phyloP scores from a whole-genome alignment of 1,140 invertebrate species.

The Rhagoletis zephyria region DNA sequence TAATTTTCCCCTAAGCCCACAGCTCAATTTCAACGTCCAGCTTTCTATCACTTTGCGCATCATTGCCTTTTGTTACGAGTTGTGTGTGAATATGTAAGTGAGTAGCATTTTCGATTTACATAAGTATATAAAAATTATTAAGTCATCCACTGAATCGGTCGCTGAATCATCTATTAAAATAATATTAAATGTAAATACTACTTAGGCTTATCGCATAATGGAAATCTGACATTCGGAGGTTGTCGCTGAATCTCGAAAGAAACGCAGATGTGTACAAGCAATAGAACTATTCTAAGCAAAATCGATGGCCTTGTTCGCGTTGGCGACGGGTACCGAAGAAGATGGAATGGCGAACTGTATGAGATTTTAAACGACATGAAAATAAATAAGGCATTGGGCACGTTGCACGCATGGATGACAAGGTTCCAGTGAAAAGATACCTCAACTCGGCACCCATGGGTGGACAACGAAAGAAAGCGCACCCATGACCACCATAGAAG shows the following conservation, averaged over 20 bases:
- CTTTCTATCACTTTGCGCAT: background rate
- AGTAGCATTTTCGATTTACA: background rate
- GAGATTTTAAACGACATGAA: too few relatives aligned
- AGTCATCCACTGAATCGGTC: conserved; percentile 1
- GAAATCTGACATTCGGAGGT: background rate
- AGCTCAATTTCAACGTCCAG: background rate
- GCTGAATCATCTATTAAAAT: conserved; percentile 19
- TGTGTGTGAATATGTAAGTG: background rate
- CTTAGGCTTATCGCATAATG: background rate
- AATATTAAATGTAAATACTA: background rate
- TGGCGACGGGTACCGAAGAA: too few relatives aligned
- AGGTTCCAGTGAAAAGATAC: too few relatives aligned
- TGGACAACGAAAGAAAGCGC: too few relatives aligned
- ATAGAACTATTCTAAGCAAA: too few relatives aligned
- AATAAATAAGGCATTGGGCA: too few relatives aligned
- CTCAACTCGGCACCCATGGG: too few relatives aligned
- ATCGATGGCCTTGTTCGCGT: too few relatives aligned
- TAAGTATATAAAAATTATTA: conserved; percentile 6
- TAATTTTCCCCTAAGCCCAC: background rate
- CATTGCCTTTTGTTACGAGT: background rate
- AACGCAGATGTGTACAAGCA: too few relatives aligned
- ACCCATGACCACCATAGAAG: too few relatives aligned
- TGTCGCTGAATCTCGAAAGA: background rate
- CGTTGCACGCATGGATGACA: too few relatives aligned
- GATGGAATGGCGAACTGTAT: too few relatives aligned